phyloP scores from a whole-genome alignment of 2,888 invertebrate species.

The Laothoe populi region DNA sequence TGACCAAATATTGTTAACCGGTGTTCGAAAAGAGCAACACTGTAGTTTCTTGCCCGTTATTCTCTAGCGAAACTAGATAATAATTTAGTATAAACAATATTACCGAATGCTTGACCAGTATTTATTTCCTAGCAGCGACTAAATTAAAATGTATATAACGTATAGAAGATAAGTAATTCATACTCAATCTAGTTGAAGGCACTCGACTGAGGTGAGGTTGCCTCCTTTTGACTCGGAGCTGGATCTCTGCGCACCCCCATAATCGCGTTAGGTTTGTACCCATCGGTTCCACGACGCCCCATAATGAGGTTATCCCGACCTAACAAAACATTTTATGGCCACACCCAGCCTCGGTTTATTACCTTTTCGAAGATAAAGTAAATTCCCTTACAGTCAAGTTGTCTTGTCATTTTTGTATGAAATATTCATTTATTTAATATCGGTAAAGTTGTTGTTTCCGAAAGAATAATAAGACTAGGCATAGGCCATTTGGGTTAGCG shows the following conservation, averaged over 20 bases:
- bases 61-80: too few relatives aligned
- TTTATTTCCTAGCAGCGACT: not conserved
- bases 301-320: conserved; percentile 59
- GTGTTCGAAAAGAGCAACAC: too few relatives aligned
- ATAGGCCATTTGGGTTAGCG: too few relatives aligned
- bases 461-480: not conserved
- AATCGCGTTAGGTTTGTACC: conserved; percentile 17
- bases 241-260: conserved; percentile 1
- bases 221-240: not conserved
- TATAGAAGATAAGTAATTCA: not conserved
- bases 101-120: not conserved
- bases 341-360: conserved; percentile 47
- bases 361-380: conserved; percentile 51
- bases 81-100: too few relatives aligned
- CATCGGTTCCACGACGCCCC: conserved; percentile 30
- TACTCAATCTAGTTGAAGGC: not conserved
- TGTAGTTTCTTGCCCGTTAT: too few relatives aligned
- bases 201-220: not conserved
- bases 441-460: not conserved
- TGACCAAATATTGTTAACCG: too few relatives aligned
- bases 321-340: conserved; percentile 62
- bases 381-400: conserved; percentile 24
- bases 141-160: not conserved
- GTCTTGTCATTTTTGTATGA: conserved; percentile 17
- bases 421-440: conserved; percentile 17